These are phyloP conservation scores for Stegostoma tigrinum DNA, from an alignment of 2,113 vertebrate species.

Conservation along the genomic window DNA sequence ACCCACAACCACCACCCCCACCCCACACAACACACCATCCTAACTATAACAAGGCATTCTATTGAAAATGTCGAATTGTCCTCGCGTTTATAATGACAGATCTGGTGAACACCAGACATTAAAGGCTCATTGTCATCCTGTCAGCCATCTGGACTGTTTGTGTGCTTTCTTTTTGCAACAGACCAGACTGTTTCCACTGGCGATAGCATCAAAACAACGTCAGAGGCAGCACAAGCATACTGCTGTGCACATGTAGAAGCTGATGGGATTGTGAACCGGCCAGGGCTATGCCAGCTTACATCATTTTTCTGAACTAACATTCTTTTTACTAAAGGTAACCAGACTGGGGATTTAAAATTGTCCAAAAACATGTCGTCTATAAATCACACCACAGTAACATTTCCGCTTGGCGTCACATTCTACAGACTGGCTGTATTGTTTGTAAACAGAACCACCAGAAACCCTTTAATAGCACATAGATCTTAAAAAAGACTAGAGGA, in stretches of 20 bases:
- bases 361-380: background rate
- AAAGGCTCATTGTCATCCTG: constrained; percentile 13
- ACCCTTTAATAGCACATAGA: background rate
- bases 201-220: background rate
- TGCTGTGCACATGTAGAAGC: background rate
- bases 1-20: background rate
- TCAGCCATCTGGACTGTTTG: constrained; percentile 33
- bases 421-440: background rate
- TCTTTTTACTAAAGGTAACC: constrained; percentile 1
- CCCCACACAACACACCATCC: background rate
- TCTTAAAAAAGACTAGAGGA: background rate
- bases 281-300: background rate
- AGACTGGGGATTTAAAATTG: constrained; percentile 7
- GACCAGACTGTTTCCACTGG: background rate
- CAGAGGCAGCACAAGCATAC: background rate
- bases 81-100: constrained; percentile 16
- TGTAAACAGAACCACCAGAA: background rate
- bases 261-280: background rate
- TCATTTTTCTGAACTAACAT: constrained; percentile 6
- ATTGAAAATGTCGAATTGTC: background rate
- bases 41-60: constrained; percentile 1
- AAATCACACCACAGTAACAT: background rate
- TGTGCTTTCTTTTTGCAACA: constrained; percentile 11
- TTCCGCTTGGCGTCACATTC: background rate
- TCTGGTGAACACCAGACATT: background rate